phyloP scores from a whole-genome alignment of 2,797 vertebrate genomes.

The Cossypha caffra region DNA sequence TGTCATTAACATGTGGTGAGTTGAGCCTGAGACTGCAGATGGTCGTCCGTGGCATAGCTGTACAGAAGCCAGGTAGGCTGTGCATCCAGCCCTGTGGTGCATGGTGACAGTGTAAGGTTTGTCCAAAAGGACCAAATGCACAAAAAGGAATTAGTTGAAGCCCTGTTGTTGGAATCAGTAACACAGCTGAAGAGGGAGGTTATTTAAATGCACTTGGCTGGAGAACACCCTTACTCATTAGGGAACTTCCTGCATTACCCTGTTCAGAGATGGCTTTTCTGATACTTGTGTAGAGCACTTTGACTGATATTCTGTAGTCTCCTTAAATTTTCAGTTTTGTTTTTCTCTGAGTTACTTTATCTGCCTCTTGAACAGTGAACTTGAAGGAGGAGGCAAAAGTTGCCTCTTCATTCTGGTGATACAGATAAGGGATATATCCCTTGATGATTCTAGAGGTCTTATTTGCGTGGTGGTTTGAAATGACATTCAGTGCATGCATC shows the following conservation, averaged over 20 bases:
- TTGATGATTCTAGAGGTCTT: neutral
- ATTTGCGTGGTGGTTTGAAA: neutral
- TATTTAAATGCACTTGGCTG: neutral
- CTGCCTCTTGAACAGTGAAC: neutral
- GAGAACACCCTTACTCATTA: neutral
- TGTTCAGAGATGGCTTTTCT: neutral
- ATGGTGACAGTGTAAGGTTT: neutral
- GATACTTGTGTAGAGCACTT: neutral
- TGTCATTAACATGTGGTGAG: neutral
- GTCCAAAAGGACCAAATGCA: neutral
- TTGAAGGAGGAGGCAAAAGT: neutral
- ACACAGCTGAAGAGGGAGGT: neutral
- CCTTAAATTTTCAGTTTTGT: neutral
- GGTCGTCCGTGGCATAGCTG: accelerated
- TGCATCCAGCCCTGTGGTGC: neutral
- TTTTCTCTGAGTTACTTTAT: neutral
- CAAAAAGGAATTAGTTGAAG: neutral
- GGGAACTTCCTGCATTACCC: neutral
- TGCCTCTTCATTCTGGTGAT: neutral
- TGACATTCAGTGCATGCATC: neutral
- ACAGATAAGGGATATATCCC: neutral
- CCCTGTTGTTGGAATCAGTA: neutral
- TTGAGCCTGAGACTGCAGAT: neutral
- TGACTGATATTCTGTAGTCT: neutral
- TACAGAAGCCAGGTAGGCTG: neutral